Base-by-base conservation (phyloP, 1,140 invertebrate genomes). In the Sarcophaga peregrina region DNA sequence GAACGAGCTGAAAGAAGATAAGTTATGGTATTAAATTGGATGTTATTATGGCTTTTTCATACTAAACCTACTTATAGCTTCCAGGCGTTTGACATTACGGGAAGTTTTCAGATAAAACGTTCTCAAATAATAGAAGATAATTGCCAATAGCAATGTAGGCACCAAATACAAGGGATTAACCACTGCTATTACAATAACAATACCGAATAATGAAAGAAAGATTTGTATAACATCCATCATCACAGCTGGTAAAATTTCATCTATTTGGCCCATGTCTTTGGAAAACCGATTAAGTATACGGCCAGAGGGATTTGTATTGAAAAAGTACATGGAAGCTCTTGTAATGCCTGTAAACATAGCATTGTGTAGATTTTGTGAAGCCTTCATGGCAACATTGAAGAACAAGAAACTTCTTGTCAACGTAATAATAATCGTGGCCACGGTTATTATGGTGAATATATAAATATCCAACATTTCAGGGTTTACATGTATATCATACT, bases 211-310 rank as follows among this genome's bases (percentile, higher is more conserved):
- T 1, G 93, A 91, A 2, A 97, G 90, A 10, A 94, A 93, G 85
- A 96, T 96, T 92, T 97, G 93, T 72, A 93, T 88, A n/a, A 93
- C 93, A 86, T 97, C 96, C 84, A 95, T 93, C 87, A 96, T 92
- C 1, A 94, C 93, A 80, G 92, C 91, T 80, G 97, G 97, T 74
- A 98, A 88, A 73, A 95, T 92, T 87, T 97, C 96, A 90, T 98
- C 97, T 46, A 97, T 94, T 47, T 94, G 93, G 8, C 96, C 96
- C 91, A 97, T 95, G 87, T 98, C 97, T 90, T 96, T 96, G 0
- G 95, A 95, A 91, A 96, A 97, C 81, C 96, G 92, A 88, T 97
- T 95, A 47, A 95, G 90, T 85, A 95, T 95, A 3, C 94, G 91
- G 5, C 95, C 95, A 8, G 93, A 93, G 1, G 95, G 95, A 91